Conservation (phyloP, 2,888 invertebrate species). For the Halocaridina rubra region DNA sequence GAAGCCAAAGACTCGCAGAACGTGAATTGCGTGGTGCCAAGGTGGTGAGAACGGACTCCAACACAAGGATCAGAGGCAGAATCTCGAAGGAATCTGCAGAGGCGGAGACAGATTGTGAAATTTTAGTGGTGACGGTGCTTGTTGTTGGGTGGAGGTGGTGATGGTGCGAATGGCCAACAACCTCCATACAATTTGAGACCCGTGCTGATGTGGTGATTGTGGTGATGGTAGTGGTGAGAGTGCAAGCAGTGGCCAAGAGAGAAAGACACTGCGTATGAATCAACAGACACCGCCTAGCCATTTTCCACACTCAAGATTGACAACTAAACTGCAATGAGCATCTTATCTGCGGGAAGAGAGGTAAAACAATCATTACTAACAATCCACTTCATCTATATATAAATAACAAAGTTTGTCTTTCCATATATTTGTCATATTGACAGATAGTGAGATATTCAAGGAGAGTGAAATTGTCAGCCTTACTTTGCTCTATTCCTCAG, state of each 20-base stretch:
- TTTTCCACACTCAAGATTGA: constrained; percentile 12
- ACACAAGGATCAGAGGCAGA: too few relatives aligned
- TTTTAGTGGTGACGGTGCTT: not conserved
- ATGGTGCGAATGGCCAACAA: too few relatives aligned
- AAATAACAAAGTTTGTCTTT: too few relatives aligned
- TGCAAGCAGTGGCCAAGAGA: not conserved
- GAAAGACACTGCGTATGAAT: not conserved
- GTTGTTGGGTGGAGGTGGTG: not conserved
- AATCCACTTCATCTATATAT: not conserved
- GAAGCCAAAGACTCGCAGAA: too few relatives aligned
- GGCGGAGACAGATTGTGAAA: not conserved
- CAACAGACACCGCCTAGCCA: constrained; percentile 19
- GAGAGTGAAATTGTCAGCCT: not conserved
- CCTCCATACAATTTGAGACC: too few relatives aligned
- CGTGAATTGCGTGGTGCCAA: too few relatives aligned
- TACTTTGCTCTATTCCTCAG: constrained; percentile 72
- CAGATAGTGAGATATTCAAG: too few relatives aligned
- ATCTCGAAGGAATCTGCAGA: too few relatives aligned
- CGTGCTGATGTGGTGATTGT: not conserved
- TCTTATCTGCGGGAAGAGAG: constrained; percentile 8
- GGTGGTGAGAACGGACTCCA: too few relatives aligned
- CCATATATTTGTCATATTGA: too few relatives aligned
- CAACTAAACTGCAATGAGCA: constrained; percentile 7
- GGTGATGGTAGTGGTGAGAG: not conserved
- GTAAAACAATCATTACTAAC: too few relatives aligned